Evolutionary conservation across 2,797 vertebrate species (phyloP).

Genomic region (Sebastes iracundus): DNA sequence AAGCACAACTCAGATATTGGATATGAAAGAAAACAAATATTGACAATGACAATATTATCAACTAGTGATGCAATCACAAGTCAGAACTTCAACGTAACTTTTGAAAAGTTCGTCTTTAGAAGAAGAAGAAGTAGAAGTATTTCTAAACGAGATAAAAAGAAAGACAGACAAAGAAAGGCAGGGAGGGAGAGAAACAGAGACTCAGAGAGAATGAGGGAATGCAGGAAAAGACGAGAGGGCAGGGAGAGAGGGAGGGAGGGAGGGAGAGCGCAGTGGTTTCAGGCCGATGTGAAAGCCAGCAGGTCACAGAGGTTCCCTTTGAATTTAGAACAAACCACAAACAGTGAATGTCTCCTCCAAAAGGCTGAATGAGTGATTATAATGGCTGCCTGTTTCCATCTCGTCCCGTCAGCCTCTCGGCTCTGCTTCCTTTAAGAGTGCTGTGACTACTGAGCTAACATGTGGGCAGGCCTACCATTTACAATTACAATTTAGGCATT

Average conservation of each 20-base stretch:
- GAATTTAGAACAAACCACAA: slow-evolving; percentile 80
- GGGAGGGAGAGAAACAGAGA: slow-evolving; percentile 21
- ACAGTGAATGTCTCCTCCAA: slow-evolving; percentile 73
- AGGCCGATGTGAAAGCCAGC: slow-evolving; percentile 71
- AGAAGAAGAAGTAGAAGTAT: neutral
- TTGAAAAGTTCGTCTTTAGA: slow-evolving; percentile 13
- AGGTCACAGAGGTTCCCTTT: slow-evolving; percentile 82
- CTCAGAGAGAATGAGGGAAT: slow-evolving; percentile 37
- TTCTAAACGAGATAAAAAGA: slow-evolving; percentile 7
- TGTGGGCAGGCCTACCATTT: slow-evolving; percentile 71
- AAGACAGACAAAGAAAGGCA: neutral
- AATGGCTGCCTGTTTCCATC: slow-evolving; percentile 82
- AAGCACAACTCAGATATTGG: neutral
- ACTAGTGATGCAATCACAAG: slow-evolving; percentile 15
- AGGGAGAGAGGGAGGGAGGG: slow-evolving; percentile 23
- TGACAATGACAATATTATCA: neutral
- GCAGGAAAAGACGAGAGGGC: slow-evolving; percentile 32
- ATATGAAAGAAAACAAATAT: slow-evolving; percentile 13
- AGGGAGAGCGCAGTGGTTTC: slow-evolving; percentile 43
- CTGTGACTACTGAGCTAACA: slow-evolving; percentile 70
- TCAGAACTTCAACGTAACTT: slow-evolving; percentile 6
- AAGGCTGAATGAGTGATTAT: slow-evolving; percentile 81
- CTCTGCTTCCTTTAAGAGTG: slow-evolving; percentile 62
- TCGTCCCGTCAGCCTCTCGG: slow-evolving; percentile 67
- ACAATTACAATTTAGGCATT: slow-evolving; percentile 76